These are phyloP conservation scores for Pseudopodoces humilis DNA, from an alignment of 2,113 vertebrate genomes.

Conservation along the genomic window DNA sequence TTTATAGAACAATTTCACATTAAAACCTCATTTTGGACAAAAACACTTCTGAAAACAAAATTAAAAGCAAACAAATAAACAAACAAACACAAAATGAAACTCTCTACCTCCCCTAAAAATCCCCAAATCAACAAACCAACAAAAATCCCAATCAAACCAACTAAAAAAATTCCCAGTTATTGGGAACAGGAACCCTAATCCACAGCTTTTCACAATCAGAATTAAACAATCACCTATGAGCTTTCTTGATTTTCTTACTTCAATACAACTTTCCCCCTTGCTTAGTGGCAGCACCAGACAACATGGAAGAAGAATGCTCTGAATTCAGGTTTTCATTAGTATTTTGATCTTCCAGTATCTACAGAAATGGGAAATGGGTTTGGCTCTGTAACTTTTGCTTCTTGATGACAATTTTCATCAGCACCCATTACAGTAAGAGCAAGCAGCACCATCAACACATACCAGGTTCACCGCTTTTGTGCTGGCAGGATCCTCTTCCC, in stretches of 20 bases:
- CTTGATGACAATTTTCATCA: not conserved
- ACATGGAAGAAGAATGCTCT: not conserved
- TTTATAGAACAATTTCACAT: not conserved
- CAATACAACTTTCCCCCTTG: not conserved
- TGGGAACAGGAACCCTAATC: not conserved
- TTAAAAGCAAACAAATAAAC: not conserved
- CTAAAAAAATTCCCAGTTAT: not conserved
- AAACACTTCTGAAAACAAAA: not conserved
- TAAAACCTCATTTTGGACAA: not conserved
- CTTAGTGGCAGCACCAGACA: not conserved
- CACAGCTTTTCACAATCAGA: not conserved
- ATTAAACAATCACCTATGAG: not conserved
- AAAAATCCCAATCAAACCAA: not conserved
- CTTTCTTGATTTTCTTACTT: not conserved
- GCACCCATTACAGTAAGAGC: not conserved
- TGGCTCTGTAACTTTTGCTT: not conserved
- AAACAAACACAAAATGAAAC: not conserved
- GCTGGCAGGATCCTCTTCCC: not conserved
- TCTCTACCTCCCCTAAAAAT: fast-evolving
- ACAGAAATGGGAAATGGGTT: not conserved
- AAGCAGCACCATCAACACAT: not conserved
- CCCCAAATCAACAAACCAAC: not conserved
- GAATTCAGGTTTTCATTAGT: not conserved
- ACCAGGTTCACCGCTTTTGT: not conserved
- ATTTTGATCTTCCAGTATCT: not conserved